Conservation (phyloP, 2,797 vertebrate species). For the Eurystomus glaucurus region DNA sequence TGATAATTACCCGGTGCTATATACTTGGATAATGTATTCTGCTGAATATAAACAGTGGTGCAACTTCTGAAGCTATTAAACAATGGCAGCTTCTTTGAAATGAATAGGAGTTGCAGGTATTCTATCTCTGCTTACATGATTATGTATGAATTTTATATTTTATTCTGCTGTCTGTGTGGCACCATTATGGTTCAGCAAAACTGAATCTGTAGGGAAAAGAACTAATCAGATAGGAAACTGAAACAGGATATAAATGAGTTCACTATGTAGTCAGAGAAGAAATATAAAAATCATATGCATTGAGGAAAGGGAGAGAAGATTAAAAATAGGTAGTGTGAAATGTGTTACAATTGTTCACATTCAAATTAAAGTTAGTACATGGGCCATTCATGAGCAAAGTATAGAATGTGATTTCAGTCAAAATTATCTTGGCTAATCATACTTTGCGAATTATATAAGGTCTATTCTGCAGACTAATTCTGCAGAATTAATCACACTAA, state of each 20-base stretch:
- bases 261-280: conserved; percentile 17
- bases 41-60: conserved; percentile 41
- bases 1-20: conserved; percentile 39
- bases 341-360: conserved; percentile 23
- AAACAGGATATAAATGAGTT: conserved; percentile 61
- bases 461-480: conserved; percentile 33
- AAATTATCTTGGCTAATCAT: conserved; percentile 39
- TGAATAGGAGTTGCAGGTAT: conserved; percentile 51
- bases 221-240: conserved; percentile 63
- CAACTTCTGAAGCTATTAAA: conserved; percentile 47
- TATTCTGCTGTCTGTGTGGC: conserved; percentile 45
- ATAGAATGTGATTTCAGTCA: conserved; percentile 16
- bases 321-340: conserved; percentile 55
- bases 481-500: conserved; percentile 62
- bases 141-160: conserved; percentile 66
- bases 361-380: conserved; percentile 41
- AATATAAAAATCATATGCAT: conserved; percentile 62
- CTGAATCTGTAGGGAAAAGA: conserved; percentile 56
- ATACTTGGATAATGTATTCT: conserved; percentile 31
- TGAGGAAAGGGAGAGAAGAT: conserved; percentile 50
- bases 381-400: neutral
- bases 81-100: conserved; percentile 58
- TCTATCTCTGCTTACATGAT: conserved; percentile 47
- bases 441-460: conserved; percentile 30
- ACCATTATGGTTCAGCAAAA: conserved; percentile 50